These are phyloP conservation scores for Corydoras maculifer DNA, from an alignment of 2,113 vertebrate genomes.

Conservation along the genomic window DNA sequence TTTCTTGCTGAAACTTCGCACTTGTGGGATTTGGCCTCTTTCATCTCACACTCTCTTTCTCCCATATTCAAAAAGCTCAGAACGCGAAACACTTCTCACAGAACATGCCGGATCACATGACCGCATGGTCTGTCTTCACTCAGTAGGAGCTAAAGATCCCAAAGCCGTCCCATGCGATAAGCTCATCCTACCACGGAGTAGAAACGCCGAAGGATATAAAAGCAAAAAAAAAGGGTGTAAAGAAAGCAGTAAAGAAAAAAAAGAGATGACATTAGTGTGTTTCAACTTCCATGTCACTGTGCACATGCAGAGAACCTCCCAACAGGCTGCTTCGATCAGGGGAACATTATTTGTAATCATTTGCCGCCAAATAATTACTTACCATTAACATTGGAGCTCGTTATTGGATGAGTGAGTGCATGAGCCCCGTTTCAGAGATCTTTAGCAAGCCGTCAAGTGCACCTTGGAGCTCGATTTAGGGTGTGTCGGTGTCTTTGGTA, in stretches of 20 bases:
- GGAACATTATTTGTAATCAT: too few species aligned
- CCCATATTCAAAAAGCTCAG: not conserved
- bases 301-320: too few species aligned
- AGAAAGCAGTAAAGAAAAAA: not conserved
- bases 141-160: constrained; percentile 15
- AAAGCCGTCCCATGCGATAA: constrained; percentile 2
- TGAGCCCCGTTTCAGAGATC: too few species aligned
- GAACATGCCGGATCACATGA: constrained; percentile 9
- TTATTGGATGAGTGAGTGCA: too few species aligned
- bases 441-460: too few species aligned
- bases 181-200: not conserved
- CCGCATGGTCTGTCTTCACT: constrained; percentile 16
- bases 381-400: too few species aligned
- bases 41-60: constrained; percentile 11
- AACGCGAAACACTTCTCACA: not conserved
- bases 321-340: too few species aligned
- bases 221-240: not conserved
- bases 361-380: too few species aligned
- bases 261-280: constrained; percentile 33
- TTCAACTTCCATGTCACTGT: not conserved
- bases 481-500: too few species aligned
- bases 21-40: constrained; percentile 9
- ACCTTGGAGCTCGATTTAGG: too few species aligned
- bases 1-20: not conserved
- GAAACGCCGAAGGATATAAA: constrained; percentile 2